A percentile compares a stretch with the other conserved stretches of the same genome.
These are phyloP conservation scores for Bibio marci DNA, from an alignment of 2,888 invertebrate genomes.

Conservation along the genomic window DNA sequence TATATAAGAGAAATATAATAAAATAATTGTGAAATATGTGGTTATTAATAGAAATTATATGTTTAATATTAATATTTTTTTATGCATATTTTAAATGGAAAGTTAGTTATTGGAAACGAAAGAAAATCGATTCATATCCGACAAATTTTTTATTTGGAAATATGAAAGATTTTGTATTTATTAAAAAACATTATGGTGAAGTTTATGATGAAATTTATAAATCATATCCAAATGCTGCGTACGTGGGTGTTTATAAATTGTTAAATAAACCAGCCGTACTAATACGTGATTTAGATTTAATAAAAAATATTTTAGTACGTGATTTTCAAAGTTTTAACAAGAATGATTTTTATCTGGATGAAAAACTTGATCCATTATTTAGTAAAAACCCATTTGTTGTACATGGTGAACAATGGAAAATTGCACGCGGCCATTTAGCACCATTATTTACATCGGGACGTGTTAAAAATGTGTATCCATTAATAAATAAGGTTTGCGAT, in stretches of 20 bases:
- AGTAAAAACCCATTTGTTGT: conserved; percentile 24
- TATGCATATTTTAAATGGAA: background rate
- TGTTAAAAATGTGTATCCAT: conserved; percentile 11
- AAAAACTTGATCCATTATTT: conserved; percentile 24
- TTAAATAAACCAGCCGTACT: conserved; percentile 16
- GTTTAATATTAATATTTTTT: no score
- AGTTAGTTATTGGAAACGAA: conserved; percentile 14
- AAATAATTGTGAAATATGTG: no score
- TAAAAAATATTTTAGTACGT: conserved; percentile 18
- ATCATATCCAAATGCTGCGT: conserved; percentile 12
- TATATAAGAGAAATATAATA: no score
- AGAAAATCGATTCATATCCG: conserved; percentile 12
- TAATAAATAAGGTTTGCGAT: background rate
- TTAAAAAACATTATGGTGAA: conserved; percentile 7
- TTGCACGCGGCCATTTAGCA: conserved; percentile 22
- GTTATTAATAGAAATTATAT: no score
- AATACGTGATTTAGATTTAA: conserved; percentile 20
- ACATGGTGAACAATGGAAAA: conserved; percentile 26
- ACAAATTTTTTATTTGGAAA: conserved; percentile 7
- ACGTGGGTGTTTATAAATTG: conserved; percentile 21
- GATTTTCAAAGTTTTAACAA: conserved; percentile 23
- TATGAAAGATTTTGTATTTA: conserved; percentile 12
- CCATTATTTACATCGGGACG: conserved; percentile 30
- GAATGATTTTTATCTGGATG: conserved; percentile 22
- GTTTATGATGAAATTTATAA: no score